Base-by-base conservation (phyloP, 2,113 vertebrate species). In the Eleginops maclovinus region DNA sequence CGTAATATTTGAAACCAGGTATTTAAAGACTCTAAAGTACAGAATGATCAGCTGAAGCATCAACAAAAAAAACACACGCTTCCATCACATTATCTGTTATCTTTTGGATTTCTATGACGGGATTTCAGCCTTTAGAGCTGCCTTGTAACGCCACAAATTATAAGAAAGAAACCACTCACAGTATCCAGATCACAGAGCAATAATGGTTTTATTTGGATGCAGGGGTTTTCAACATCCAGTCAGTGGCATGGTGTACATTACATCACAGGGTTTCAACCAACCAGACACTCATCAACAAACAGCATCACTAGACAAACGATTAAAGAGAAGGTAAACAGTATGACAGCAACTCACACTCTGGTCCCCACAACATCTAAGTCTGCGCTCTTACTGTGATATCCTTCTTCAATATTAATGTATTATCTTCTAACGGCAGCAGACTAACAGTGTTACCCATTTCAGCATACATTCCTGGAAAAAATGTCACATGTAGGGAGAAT, bases 231-330 rank as follows among this genome's bases (percentile, higher is more conserved):
- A 94, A 96, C 96, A 91, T 95, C 95, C 96, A 95, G 94, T 94
- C 95, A 95, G 95, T 94, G 95, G 94, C 90, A 94, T 94, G 92
- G 92, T 94, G 91, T 94, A 96, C 95, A 91, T 89, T 88, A 96
- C 94, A 95, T 87, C 86, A 96, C 95, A 95, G 92, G 93, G 92
- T 93, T 95, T 94, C 93, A 94, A 91, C 94, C 96, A 94, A 88
- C 92, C 96, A 94, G 94, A 96, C 96, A 92, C 93, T 94, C 95
- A 88, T 90, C 93, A 88, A 93, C 94, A 94, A 93, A 96, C 93
- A 95, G 90, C 89, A 89, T 93, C 95, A 96, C 94, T 87, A 88
- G 81, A 95, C 95, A 65, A 82, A 92, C 95, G 94, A 71, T 82
- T 86, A 90, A 84, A 90, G 86, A 93, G 87, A 94, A 94, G 81